Conservation (phyloP, 1,140 invertebrate genomes). For the Pseudomyrmex flavicornis region DNA sequence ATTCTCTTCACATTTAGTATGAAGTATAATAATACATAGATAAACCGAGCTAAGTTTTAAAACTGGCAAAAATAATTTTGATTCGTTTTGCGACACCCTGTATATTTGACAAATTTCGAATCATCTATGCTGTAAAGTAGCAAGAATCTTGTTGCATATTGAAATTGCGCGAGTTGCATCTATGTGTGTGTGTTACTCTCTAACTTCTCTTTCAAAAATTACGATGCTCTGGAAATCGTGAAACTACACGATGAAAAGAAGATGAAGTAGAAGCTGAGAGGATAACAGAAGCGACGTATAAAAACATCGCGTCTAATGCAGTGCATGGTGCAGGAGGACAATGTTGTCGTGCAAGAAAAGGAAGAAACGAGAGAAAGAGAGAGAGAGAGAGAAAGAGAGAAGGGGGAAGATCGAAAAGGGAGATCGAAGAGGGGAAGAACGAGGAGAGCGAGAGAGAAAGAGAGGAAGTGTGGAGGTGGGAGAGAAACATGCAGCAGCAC, state of each 20-base stretch:
- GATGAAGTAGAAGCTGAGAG: conserved; percentile 14
- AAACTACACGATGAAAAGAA: conserved; percentile 18
- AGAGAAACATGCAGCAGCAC: background rate
- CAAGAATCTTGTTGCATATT: conserved; percentile 32
- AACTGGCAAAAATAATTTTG: background rate
- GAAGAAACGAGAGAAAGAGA: background rate
- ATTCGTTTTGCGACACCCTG: background rate
- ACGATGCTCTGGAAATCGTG: conserved; percentile 23
- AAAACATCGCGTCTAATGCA: conserved; percentile 33
- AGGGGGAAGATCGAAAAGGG: conserved; percentile 20
- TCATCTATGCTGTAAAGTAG: background rate
- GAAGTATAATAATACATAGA: too few relatives aligned
- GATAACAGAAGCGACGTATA: conserved; percentile 47
- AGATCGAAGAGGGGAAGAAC: conserved; percentile 24
- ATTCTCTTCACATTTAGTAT: background rate
- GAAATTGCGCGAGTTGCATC: conserved; percentile 17
- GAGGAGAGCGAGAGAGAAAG: conserved; percentile 9
- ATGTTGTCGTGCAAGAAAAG: conserved; percentile 21
- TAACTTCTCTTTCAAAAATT: background rate
- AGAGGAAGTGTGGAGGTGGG: background rate
- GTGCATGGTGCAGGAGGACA: conserved; percentile 41
- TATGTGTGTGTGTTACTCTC: background rate
- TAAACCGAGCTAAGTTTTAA: background rate
- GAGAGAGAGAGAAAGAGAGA: conserved; percentile 20
- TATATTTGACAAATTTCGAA: conserved; percentile 22